Conservation (phyloP, 2,113 vertebrate genomes). For the Hirundichthys speculiger region DNA sequence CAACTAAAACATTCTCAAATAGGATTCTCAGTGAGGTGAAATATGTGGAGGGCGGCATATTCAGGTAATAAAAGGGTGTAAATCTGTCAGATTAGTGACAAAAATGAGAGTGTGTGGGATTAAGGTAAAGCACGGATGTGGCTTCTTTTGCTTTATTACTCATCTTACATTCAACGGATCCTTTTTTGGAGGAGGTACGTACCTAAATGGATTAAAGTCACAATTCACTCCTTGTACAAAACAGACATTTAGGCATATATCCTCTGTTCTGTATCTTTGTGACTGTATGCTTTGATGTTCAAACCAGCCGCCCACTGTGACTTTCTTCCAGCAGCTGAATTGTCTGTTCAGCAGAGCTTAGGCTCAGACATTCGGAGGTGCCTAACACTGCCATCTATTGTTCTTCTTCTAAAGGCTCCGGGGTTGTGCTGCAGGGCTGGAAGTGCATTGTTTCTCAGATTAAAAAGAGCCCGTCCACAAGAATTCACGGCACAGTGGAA, state of each 20-base stretch:
- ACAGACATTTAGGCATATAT: conserved; percentile 64
- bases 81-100: conserved; percentile 77
- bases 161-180: conserved; percentile 63
- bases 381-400: conserved; percentile 73
- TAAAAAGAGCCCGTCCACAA: conserved; percentile 36
- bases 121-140: conserved; percentile 68
- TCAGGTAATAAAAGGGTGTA: conserved; percentile 73
- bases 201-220: conserved; percentile 77
- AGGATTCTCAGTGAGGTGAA: conserved; percentile 61
- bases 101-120: conserved; percentile 72
- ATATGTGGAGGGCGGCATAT: conserved; percentile 60
- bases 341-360: conserved; percentile 60
- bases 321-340: conserved; percentile 60
- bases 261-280: conserved; percentile 65
- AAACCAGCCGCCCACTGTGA: conserved; percentile 72
- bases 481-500: conserved; percentile 14
- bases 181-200: conserved; percentile 55
- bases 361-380: conserved; percentile 57
- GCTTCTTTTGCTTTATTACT: conserved; percentile 71
- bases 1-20: conserved; percentile 45
- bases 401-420: conserved; percentile 56
- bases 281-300: conserved; percentile 68
- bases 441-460: conserved; percentile 53
- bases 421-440: conserved; percentile 39
- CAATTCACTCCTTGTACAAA: conserved; percentile 66